Evolutionary conservation across 1,140 invertebrate genomes (phyloP), one percentile per base, ranked within the genome.

Genomic region (Heliconius hewitsoni): DNA sequence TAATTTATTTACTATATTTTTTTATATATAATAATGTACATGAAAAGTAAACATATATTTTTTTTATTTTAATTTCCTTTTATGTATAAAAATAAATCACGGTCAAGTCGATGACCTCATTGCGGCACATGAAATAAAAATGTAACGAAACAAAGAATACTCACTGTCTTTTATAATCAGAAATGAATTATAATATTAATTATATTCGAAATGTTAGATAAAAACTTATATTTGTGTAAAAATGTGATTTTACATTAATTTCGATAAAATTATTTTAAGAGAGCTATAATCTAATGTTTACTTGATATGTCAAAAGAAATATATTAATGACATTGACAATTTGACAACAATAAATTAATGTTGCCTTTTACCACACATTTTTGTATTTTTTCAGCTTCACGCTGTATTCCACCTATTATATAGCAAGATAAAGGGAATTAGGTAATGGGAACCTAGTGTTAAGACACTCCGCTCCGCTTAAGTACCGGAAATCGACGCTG

Each of bases 51-150:
- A 30, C 6, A 57, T 23, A 23, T 60, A 3, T 11, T 3, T 66
- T 30, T 66, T 23, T 13, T n/a, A n/a, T n/a, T 16, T 66, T 66
- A 11, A 66, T 71, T 46, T 76, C 50, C 37, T 73, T 23, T 23
- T 71, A 77, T 42, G 55, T 71, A 39, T 50, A 71, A 71, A 73
- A 52, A 74, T 74, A 79, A 74, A 79, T 37, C 30, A 39, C 30
- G 16, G 37, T 18, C 42, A 57, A 71, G 37, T 30, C 73, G 76
- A 78, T 81, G 80, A 81, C 80, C 80, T 78, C 80, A 82, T 80
- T 55, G 39, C 39, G 71, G 71, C 79, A 81, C 75, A 77, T 81
- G 79, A 66, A 73, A 16, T 11, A 9, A 74, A 81, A 81, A 73
- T 3, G 18, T 50, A 42, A 50, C 27, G 77, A 77, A 52, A 70